Evolutionary conservation across 2,797 vertebrate genomes (phyloP).

Genomic region (Thalassophryne amazonica): DNA sequence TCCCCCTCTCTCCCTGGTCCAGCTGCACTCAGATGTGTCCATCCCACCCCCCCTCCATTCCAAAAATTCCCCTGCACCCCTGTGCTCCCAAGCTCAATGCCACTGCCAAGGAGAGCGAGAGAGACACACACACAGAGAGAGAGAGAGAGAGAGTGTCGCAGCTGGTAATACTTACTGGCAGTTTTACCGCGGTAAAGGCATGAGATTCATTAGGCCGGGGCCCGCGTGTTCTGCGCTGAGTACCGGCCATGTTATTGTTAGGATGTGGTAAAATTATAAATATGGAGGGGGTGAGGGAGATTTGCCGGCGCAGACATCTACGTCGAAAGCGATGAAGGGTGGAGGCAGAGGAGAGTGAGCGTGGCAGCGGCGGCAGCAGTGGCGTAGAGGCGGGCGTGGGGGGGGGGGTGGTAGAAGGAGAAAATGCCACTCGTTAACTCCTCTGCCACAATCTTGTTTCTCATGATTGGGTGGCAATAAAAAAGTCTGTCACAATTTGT

Average conservation of each 20-base stretch:
- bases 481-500: slow-evolving; percentile 83
- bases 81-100: slow-evolving; percentile 66
- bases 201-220: slow-evolving; percentile 97
- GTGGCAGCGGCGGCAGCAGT: too few species aligned
- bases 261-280: slow-evolving; percentile 99
- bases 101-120: slow-evolving; percentile 80
- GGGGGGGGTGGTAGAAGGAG: slow-evolving; percentile 63
- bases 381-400: slow-evolving; percentile 32
- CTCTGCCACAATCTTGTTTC: slow-evolving; percentile 83
- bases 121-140: slow-evolving; percentile 18
- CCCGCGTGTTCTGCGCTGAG: slow-evolving; percentile 94
- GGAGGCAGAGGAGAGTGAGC: slow-evolving; percentile 62
- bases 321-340: slow-evolving; percentile 80
- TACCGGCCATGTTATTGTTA: slow-evolving; percentile 98
- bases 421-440: slow-evolving; percentile 90
- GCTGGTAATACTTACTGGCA: slow-evolving; percentile 98
- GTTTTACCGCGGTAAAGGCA: slow-evolving; percentile 88
- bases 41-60: slow-evolving; percentile 69
- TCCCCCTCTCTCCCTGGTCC: slow-evolving; percentile 67
- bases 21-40: slow-evolving; percentile 95
- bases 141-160: slow-evolving; percentile 83
- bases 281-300: slow-evolving; percentile 83
- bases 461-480: slow-evolving; percentile 76
- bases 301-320: slow-evolving; percentile 77
- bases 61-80: slow-evolving; percentile 45